phyloP scores from a whole-genome alignment of 2,888 invertebrate genomes.

The Periphyllus acericola region DNA sequence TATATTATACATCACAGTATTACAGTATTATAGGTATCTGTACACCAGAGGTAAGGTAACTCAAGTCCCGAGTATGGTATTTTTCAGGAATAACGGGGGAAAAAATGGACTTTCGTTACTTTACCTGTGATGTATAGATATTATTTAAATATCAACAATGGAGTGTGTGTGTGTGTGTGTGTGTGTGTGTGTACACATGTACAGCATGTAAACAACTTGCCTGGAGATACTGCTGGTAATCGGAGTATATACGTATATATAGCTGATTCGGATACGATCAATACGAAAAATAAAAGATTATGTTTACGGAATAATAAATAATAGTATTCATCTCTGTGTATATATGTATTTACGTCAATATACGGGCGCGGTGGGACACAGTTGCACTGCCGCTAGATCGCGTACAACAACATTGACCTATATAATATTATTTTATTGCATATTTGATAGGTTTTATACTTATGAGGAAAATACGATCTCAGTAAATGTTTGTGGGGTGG shows the following conservation, averaged over 20 bases:
- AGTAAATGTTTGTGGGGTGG: too few relatives aligned
- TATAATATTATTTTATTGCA: conserved; percentile 22
- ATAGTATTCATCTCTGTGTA: not conserved
- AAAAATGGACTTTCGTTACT: too few relatives aligned
- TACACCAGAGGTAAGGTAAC: too few relatives aligned
- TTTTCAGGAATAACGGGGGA: too few relatives aligned
- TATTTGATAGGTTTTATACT: not conserved
- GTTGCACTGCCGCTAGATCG: conserved; percentile 18
- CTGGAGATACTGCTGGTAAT: not conserved
- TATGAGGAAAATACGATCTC: not conserved
- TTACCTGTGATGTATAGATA: too few relatives aligned
- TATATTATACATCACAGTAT: too few relatives aligned
- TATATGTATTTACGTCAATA: conserved; percentile 8
- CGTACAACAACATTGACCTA: conserved; percentile 28
- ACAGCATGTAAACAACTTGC: too few relatives aligned
- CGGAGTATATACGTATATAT: not conserved
- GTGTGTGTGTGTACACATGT: not conserved
- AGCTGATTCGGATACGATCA: not conserved
- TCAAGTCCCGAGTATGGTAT: too few relatives aligned
- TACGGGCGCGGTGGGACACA: conserved; percentile 19
- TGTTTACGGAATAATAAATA: not conserved
- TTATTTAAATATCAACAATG: too few relatives aligned
- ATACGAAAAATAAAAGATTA: conserved; percentile 4
- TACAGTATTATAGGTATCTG: too few relatives aligned
- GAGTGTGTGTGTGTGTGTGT: not conserved